Percentiles rank a stretch among this genome's conserved stretches.
Evolutionary conservation across 2,113 vertebrate species (phyloP).

Genomic region (Dicentrarchus labrax): DNA sequence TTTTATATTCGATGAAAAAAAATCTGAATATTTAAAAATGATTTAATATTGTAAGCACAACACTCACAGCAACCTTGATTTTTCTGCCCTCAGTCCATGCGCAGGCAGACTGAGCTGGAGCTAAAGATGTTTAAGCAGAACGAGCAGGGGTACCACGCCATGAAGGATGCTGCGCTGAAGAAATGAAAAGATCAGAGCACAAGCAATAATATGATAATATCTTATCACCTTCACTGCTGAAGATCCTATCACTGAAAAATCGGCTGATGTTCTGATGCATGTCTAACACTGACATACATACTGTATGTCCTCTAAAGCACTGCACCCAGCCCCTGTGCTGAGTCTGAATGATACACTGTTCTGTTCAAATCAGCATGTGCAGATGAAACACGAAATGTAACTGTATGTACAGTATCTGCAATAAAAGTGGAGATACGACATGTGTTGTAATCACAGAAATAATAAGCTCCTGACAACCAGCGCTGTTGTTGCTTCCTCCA

Average conservation of each 20-base stretch:
- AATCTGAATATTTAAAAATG: not conserved
- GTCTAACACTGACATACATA: not conserved
- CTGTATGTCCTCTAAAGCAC: not conserved
- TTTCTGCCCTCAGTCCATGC: conserved; percentile 86
- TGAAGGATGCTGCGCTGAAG: conserved; percentile 90
- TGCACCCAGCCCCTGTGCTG: not conserved
- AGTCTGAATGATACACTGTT: not conserved
- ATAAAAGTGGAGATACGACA: conserved; percentile 50
- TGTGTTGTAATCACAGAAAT: not conserved
- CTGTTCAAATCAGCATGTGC: not conserved
- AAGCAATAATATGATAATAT: conserved; percentile 51
- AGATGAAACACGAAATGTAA: not conserved
- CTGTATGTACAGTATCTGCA: conserved; percentile 29
- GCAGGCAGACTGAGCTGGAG: conserved; percentile 93
- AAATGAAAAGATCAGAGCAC: conserved; percentile 69
- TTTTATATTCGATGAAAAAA: not conserved
- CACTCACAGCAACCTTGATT: not conserved
- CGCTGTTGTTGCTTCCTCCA: not conserved
- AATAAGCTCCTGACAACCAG: not conserved
- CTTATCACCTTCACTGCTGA: not conserved
- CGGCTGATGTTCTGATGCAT: not conserved
- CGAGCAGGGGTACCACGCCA: conserved; percentile 86
- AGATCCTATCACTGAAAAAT: not conserved
- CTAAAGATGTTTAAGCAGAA: conserved; percentile 93
- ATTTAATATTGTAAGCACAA: not conserved